These are phyloP conservation scores for Stenichneumon culpator DNA, from an alignment of 2,888 invertebrate genomes.

Conservation along the genomic window DNA sequence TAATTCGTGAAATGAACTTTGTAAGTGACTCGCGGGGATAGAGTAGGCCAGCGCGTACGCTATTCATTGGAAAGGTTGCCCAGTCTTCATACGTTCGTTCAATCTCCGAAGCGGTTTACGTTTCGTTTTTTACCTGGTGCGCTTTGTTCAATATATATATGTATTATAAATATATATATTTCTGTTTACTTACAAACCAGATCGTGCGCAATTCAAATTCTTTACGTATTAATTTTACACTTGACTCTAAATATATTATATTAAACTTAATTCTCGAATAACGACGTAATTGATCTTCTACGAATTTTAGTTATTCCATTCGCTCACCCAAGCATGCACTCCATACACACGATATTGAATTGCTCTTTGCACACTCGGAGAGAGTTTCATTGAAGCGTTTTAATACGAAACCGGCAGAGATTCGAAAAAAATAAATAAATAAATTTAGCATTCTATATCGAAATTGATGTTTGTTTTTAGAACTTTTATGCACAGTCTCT, in stretches of 20 bases:
- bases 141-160: slow-evolving; percentile 74
- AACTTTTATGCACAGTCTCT: slow-evolving; percentile 66
- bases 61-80: slow-evolving; percentile 84
- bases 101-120: slow-evolving; percentile 83
- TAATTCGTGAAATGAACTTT: slow-evolving; percentile 83
- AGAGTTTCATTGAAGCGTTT: slow-evolving; percentile 38
- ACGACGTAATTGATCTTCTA: slow-evolving; percentile 42
- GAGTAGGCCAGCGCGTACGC: slow-evolving; percentile 83
- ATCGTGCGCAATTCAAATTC: slow-evolving; percentile 79
- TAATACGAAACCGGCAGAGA: slow-evolving; percentile 47
- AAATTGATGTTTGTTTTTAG: slow-evolving; percentile 78
- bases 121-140: slow-evolving; percentile 83
- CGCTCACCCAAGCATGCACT: slow-evolving; percentile 69
- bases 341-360: slow-evolving; percentile 60
- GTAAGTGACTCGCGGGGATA: slow-evolving; percentile 84
- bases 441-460: slow-evolving; percentile 83
- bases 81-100: slow-evolving; percentile 84
- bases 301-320: slow-evolving; percentile 61
- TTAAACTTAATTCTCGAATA: slow-evolving; percentile 51
- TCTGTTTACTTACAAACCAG: slow-evolving; percentile 81
- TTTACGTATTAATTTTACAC: slow-evolving; percentile 55
- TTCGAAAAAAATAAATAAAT: slow-evolving; percentile 43
- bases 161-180: slow-evolving; percentile 32
- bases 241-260: slow-evolving; percentile 53
- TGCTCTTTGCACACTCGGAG: slow-evolving; percentile 35